Conservation (phyloP, 2,888 invertebrate species). For the Mythimna vitellina region DNA sequence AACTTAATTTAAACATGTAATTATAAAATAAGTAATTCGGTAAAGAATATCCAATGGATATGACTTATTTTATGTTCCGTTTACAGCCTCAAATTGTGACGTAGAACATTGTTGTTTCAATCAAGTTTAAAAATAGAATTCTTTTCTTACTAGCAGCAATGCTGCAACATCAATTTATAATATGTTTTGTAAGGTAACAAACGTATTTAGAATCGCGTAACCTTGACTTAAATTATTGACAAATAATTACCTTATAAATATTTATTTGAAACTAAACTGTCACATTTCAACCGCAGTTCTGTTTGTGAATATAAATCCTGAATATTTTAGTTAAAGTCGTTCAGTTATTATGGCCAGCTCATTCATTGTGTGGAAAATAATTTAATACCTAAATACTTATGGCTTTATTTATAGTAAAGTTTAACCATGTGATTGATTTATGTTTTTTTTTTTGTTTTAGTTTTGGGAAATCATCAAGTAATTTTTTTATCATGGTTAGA, state of each 20-base stretch:
- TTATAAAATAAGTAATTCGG: background rate
- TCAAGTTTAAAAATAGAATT: conserved; percentile 14
- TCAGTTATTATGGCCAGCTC: conserved; percentile 1
- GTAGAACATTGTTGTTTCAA: conserved; percentile 6
- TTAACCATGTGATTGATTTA: no score
- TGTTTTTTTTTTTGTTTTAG: no score
- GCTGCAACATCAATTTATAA: background rate
- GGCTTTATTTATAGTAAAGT: no score
- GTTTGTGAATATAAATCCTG: conserved; percentile 2
- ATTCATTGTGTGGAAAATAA: conserved; percentile 11
- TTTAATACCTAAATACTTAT: background rate
- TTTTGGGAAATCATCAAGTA: no score
- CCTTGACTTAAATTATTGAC: background rate
- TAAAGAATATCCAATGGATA: background rate
- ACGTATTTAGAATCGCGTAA: background rate
- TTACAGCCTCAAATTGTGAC: conserved; percentile 5
- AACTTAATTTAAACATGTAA: background rate
- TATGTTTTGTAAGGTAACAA: background rate
- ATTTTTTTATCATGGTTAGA: no score
- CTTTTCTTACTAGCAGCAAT: background rate
- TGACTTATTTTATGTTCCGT: background rate
- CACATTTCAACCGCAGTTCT: background rate
- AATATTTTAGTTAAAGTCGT: background rate
- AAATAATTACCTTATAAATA: background rate
- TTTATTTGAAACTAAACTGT: background rate